Base-by-base conservation (phyloP, 2,113 vertebrate species). In the Anseranas semipalmata region DNA sequence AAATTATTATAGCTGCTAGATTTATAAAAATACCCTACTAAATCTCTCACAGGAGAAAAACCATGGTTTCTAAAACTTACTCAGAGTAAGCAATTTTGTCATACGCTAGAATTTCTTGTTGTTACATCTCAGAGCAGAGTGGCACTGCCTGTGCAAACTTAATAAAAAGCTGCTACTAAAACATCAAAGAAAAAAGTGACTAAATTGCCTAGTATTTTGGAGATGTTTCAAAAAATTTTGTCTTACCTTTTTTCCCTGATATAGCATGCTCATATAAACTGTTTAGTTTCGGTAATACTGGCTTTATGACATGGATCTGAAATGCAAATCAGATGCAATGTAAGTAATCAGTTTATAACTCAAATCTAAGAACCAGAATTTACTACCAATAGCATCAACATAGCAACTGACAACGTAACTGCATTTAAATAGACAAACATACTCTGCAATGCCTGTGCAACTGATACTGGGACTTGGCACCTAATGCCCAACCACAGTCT, bases 261-360 rank as follows among this genome's bases (percentile, higher is more conserved):
- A 98, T 72, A 55, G 98, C 98, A 59, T 96, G 98, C 65, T 99
- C 98, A 53, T 99, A 99, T 43, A 99, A 95, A 32, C 93, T 97
- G 95, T 99, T 98, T 18, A 99, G 98, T 97, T 99, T 98, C 89
- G 99, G 99, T 52, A 99, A 98, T 46, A 99, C 99, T 46, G 99
- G 99, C 62, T 99, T 99, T 95, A 99, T 99, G 16, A 99, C 99
- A 15, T 99, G 99, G 89, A 99, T 98, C 99, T 99, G 97, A 94
- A 98, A 90, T 41, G 15, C 6, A 88, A 96, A 89, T 30, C 22
- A 92, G 22, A 60, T 8, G 7, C 27, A n/a, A 89, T 4, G 1
- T 28, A 59, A 88, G 62, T 7, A 66, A 19, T 66, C 37, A 32
- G 9, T 43, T 95, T 85, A 4, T 4, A 50, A 24, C 19, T 66